These are phyloP conservation scores for Drepana falcataria DNA, from an alignment of 2,888 invertebrate genomes.

Conservation along the genomic window DNA sequence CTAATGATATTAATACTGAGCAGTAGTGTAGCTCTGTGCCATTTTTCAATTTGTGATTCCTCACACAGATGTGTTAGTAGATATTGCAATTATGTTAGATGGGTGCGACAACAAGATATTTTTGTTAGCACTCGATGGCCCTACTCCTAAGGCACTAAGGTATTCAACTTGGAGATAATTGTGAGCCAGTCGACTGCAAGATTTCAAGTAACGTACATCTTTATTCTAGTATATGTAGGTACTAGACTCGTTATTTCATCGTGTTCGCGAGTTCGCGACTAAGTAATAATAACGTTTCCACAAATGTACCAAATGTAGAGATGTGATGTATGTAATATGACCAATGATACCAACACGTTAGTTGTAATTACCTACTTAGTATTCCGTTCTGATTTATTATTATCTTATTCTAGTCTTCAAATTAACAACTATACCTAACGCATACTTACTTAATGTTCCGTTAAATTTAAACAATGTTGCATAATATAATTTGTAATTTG, in stretches of 20 bases:
- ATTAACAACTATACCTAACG: slow-evolving; percentile 35
- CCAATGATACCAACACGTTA: neutral
- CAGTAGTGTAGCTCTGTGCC: slow-evolving; percentile 31
- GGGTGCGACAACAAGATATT: neutral
- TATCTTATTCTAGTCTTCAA: slow-evolving; percentile 55
- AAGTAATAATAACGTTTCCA: neutral
- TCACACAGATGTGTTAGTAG: slow-evolving; percentile 5
- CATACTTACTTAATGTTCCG: slow-evolving; percentile 34
- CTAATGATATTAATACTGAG: slow-evolving; percentile 1
- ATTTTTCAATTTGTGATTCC: slow-evolving; percentile 21
- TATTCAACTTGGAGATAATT: too few species aligned
- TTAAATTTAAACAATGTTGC: slow-evolving; percentile 34
- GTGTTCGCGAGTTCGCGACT: neutral
- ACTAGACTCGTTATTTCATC: neutral
- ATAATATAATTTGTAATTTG: slow-evolving; percentile 53
- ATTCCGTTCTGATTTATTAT: slow-evolving; percentile 28
- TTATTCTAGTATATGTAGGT: neutral
- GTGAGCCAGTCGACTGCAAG: too few species aligned
- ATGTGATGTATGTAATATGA: neutral
- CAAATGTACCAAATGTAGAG: neutral
- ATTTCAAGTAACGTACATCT: too few species aligned
- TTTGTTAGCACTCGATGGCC: too few species aligned
- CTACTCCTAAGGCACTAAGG: too few species aligned
- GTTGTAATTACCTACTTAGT: neutral
- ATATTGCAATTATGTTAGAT: neutral